Percentiles rank a stretch among this genome's conserved stretches.
These are phyloP conservation scores for Xanthorhoe designata DNA, from an alignment of 2,888 invertebrate genomes.

Conservation along the genomic window DNA sequence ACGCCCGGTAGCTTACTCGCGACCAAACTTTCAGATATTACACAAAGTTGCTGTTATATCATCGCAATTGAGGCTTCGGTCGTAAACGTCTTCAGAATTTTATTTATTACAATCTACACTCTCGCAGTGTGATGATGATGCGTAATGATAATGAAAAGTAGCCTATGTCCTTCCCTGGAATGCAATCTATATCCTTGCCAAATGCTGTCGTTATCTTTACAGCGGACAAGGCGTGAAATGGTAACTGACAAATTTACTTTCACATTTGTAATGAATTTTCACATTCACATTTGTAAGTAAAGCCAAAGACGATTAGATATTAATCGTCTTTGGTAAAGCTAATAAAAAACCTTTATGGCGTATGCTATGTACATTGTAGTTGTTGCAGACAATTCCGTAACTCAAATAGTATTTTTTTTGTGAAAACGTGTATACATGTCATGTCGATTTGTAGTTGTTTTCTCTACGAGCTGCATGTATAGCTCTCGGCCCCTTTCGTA, in stretches of 20 bases:
- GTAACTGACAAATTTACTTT: too few species aligned
- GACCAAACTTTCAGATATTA: conserved; percentile 73
- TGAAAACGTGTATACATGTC: conserved; percentile 16
- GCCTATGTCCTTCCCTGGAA: too few species aligned
- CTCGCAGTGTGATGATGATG: too few species aligned
- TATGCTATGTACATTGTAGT: conserved; percentile 1
- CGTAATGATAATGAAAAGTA: too few species aligned
- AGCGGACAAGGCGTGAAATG: too few species aligned
- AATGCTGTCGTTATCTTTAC: too few species aligned
- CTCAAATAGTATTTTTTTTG: conserved; percentile 27
- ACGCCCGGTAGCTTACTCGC: conserved; percentile 66
- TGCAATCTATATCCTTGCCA: too few species aligned
- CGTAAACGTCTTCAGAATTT: conserved; percentile 20
- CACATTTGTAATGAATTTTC: background rate
- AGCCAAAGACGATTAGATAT: background rate
- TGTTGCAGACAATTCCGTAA: conserved; percentile 8
- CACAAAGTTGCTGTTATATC: conserved; percentile 61
- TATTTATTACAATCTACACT: background rate
- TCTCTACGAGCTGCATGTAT: conserved; percentile 49
- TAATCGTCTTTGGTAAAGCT: background rate
- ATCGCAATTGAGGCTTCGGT: conserved; percentile 47
- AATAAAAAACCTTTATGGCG: conserved; percentile 11
- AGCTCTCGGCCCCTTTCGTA: conserved; percentile 64
- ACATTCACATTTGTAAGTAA: background rate
- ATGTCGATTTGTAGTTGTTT: conserved; percentile 47